Percentiles rank a stretch among this genome's conserved stretches.
phyloP scores from a whole-genome alignment of 2,797 vertebrate species.

The Darevskia mixta region DNA sequence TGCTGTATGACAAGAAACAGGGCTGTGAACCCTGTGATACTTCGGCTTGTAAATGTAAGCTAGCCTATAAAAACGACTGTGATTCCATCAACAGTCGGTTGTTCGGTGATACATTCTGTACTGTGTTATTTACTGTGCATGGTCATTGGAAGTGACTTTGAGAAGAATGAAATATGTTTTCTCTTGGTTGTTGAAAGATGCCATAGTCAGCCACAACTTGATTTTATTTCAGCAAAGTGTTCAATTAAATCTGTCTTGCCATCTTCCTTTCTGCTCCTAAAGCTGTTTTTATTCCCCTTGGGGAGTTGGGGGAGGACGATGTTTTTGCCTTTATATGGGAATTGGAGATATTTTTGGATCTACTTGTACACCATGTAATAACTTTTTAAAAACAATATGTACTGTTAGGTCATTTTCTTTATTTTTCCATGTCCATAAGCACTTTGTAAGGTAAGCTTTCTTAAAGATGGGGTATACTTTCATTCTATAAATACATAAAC shows the following conservation, averaged over 20 bases:
- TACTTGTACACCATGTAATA: background rate
- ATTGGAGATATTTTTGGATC: background rate
- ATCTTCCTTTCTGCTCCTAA: constrained; percentile 7
- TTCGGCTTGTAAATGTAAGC: constrained; percentile 82
- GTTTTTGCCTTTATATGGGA: constrained; percentile 6
- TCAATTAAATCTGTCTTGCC: background rate
- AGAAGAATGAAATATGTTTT: constrained; percentile 24
- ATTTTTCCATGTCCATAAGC: background rate
- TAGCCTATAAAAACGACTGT: constrained; percentile 75
- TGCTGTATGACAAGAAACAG: constrained; percentile 79
- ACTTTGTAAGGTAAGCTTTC: background rate
- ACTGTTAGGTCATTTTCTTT: background rate
- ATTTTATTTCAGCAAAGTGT: constrained; percentile 11
- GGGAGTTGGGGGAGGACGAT: no score
- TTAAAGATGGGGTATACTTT: background rate
- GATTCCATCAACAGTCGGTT: constrained; percentile 77
- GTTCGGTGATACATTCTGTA: constrained; percentile 62
- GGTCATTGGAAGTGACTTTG: constrained; percentile 41
- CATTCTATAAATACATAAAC: no score
- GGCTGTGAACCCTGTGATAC: constrained; percentile 76
- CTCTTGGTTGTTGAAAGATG: constrained; percentile 8
- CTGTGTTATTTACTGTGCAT: constrained; percentile 58
- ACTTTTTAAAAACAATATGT: background rate
- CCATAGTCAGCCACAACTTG: constrained; percentile 13
- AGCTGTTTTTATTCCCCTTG: constrained; percentile 14